Conservation (phyloP, 2,113 vertebrate species). For the Dromaius novaehollandiae region DNA sequence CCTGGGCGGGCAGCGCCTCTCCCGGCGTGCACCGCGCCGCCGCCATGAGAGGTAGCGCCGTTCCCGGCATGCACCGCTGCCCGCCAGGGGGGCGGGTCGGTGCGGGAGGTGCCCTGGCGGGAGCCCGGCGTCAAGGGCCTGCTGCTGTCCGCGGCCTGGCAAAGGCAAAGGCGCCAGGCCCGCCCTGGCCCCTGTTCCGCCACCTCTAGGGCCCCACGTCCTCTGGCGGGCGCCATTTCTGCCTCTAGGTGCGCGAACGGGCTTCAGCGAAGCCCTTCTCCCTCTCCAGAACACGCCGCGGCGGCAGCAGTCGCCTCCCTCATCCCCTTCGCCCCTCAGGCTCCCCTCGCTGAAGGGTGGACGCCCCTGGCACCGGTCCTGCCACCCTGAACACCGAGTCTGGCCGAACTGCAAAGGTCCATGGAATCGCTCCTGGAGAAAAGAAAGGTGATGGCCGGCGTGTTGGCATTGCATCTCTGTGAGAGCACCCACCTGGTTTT, state of each 20-base stretch:
- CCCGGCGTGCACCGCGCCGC: background rate
- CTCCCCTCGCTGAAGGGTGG: background rate
- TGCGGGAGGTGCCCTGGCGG: no score
- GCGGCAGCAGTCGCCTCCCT: background rate
- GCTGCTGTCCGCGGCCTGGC: no score
- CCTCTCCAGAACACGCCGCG: no score
- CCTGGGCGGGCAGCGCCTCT: no score
- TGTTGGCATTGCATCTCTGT: background rate
- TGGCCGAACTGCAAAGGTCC: background rate
- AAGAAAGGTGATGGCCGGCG: fast-evolving
- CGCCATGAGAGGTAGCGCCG: background rate
- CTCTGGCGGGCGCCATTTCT: no score
- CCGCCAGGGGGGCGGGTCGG: no score
- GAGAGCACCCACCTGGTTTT: background rate
- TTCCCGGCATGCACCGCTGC: background rate
- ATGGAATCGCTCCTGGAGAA: background rate
- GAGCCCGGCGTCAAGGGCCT: no score
- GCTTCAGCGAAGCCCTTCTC: background rate
- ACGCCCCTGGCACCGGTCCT: background rate
- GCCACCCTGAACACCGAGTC: background rate
- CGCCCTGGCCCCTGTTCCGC: no score
- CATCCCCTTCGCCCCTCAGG: background rate
- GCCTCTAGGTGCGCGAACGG: no score
- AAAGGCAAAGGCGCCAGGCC: no score
- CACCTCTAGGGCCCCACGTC: no score